phyloP scores from a whole-genome alignment of 35 echinoderm and acorn worm species.

The Ptychodera flava region DNA sequence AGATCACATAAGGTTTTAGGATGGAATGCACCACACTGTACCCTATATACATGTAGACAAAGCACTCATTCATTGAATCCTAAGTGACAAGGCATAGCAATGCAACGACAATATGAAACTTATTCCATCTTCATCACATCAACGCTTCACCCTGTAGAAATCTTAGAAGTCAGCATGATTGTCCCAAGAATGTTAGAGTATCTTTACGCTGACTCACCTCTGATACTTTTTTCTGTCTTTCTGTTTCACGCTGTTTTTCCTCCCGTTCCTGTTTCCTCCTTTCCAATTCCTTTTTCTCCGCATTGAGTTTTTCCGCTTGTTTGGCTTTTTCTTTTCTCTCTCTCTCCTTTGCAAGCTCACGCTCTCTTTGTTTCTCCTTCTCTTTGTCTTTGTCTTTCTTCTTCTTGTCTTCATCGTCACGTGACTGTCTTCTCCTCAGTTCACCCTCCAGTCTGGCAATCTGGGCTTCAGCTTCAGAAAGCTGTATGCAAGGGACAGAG shows the following conservation, averaged over 20 bases:
- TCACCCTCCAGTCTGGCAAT: background rate
- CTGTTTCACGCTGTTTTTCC: constrained; percentile 13
- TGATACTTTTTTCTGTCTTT: background rate
- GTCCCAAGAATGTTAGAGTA: too few relatives aligned
- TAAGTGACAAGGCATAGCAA: too few relatives aligned
- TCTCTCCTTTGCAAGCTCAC: constrained; percentile 25
- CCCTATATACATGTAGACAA: too few relatives aligned
- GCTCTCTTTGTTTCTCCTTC: background rate
- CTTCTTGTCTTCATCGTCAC: constrained; percentile 16
- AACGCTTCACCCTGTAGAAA: too few relatives aligned
- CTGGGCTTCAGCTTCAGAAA: constrained; percentile 43
- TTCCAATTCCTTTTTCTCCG: background rate
- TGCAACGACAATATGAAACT: too few relatives aligned
- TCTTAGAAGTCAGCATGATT: too few relatives aligned
- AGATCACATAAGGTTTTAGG: too few relatives aligned
- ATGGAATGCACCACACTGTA: too few relatives aligned
- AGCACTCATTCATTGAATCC: too few relatives aligned
- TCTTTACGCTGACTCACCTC: background rate
- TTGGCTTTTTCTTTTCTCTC: background rate
- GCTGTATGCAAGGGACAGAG: background rate
- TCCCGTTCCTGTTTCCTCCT: background rate
- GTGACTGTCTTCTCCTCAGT: background rate
- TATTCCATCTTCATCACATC: too few relatives aligned
- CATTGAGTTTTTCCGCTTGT: background rate
- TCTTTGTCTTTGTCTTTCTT: constrained; percentile 27